phyloP scores from a whole-genome alignment of 1,140 invertebrate species.

The Kradibia gibbosae region DNA sequence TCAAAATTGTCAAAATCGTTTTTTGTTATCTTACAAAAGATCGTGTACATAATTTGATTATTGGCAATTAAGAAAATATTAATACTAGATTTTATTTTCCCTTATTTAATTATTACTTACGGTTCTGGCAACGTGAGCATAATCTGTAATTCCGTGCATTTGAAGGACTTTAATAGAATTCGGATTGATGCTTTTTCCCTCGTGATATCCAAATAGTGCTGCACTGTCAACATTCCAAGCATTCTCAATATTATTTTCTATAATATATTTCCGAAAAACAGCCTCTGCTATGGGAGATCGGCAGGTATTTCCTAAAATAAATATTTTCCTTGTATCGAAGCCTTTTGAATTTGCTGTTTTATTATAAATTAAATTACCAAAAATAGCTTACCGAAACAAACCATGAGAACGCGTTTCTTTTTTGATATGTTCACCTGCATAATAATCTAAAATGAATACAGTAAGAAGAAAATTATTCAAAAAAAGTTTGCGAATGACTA shows the following conservation, averaged over 20 bases:
- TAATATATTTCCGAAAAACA: slow-evolving; percentile 83
- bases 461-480: neutral
- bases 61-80: too few relatives aligned
- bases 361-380: neutral
- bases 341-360: neutral
- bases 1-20: slow-evolving; percentile 86
- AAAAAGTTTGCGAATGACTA: neutral
- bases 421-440: slow-evolving; percentile 47
- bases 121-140: slow-evolving; percentile 82
- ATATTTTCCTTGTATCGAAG: neutral
- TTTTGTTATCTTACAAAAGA: slow-evolving; percentile 71
- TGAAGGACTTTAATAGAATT: slow-evolving; percentile 81
- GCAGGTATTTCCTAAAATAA: slow-evolving; percentile 86
- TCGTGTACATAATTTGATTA: too few relatives aligned
- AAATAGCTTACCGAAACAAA: slow-evolving; percentile 70
- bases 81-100: neutral
- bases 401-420: slow-evolving; percentile 71
- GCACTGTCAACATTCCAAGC: slow-evolving; percentile 90
- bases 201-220: slow-evolving; percentile 86
- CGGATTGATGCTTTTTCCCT: slow-evolving; percentile 83
- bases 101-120: slow-evolving; percentile 63
- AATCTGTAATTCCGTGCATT: slow-evolving; percentile 80
- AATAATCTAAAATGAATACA: neutral
- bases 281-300: slow-evolving; percentile 93
- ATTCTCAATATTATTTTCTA: slow-evolving; percentile 74